These are phyloP conservation scores for Lysandra coridon DNA, from an alignment of 2,888 invertebrate genomes.

Conservation along the genomic window DNA sequence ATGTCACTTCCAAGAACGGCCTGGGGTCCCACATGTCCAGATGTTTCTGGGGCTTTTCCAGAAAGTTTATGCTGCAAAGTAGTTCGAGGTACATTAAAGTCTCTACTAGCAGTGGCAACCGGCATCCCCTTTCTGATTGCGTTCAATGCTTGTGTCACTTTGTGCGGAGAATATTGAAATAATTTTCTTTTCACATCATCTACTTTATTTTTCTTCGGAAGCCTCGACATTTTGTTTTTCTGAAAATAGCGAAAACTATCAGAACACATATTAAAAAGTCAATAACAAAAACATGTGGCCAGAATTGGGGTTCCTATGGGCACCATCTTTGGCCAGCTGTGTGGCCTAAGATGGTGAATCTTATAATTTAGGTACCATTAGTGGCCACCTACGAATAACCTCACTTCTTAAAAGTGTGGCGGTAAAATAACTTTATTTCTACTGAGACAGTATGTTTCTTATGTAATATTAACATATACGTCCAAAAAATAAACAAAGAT, in stretches of 20 bases:
- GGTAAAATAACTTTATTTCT: no score
- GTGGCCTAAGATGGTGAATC: no score
- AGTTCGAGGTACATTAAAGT: slow-evolving; percentile 32
- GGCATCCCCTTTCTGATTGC: slow-evolving; percentile 37
- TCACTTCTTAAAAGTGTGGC: no score
- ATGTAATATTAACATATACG: no score
- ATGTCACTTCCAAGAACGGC: slow-evolving; percentile 42
- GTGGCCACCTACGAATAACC: no score
- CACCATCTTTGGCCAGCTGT: no score
- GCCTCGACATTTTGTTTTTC: neutral
- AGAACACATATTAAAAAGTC: no score
- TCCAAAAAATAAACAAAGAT: no score
- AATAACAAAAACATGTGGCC: no score
- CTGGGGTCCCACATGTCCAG: slow-evolving; percentile 45
- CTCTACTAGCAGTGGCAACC: slow-evolving; percentile 36
- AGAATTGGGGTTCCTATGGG: no score
- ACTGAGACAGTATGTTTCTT: no score
- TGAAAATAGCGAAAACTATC: neutral
- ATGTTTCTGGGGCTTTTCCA: slow-evolving; percentile 42
- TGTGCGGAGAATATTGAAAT: neutral
- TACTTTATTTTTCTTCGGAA: neutral
- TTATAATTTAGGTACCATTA: no score
- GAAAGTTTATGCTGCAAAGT: slow-evolving; percentile 42
- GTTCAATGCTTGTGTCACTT: slow-evolving; percentile 32
- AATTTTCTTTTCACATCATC: neutral